Conservation (phyloP, 2,113 vertebrate genomes). For the Ranitomeya variabilis region DNA sequence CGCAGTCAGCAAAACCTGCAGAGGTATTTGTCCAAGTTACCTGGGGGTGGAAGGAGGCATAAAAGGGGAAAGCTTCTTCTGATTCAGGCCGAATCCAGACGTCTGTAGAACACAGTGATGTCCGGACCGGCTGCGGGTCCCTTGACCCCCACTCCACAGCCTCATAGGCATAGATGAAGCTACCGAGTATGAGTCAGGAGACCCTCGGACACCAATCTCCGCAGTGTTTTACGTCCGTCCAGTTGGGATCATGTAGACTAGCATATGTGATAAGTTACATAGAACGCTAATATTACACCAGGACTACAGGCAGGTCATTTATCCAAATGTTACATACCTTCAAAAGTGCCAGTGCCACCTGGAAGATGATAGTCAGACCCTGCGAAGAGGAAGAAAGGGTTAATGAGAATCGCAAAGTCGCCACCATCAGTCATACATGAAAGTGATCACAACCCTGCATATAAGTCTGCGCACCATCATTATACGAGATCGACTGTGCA, state of each 20-base stretch:
- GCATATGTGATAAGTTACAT: too few relatives aligned
- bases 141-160: too few relatives aligned
- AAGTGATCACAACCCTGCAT: background rate
- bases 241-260: too few relatives aligned
- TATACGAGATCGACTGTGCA: background rate
- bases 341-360: conserved; percentile 93
- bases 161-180: too few relatives aligned
- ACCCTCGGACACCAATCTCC: too few relatives aligned
- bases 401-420: background rate
- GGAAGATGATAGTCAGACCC: conserved; percentile 96
- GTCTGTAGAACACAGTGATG: too few relatives aligned
- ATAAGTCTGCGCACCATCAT: background rate
- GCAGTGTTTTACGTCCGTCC: too few relatives aligned
- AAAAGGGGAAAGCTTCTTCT: too few relatives aligned
- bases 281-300: background rate
- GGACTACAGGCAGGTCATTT: background rate
- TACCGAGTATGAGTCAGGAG: too few relatives aligned
- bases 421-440: background rate
- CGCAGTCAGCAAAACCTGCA: background rate
- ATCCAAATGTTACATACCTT: conserved; percentile 78
- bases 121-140: too few relatives aligned
- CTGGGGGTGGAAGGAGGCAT: background rate
- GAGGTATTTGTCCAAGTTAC: background rate
- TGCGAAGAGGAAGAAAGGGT: conserved; percentile 68
- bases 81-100: too few relatives aligned